Conservation (phyloP, 2,113 vertebrate species). For the Struthidea cinerea region DNA sequence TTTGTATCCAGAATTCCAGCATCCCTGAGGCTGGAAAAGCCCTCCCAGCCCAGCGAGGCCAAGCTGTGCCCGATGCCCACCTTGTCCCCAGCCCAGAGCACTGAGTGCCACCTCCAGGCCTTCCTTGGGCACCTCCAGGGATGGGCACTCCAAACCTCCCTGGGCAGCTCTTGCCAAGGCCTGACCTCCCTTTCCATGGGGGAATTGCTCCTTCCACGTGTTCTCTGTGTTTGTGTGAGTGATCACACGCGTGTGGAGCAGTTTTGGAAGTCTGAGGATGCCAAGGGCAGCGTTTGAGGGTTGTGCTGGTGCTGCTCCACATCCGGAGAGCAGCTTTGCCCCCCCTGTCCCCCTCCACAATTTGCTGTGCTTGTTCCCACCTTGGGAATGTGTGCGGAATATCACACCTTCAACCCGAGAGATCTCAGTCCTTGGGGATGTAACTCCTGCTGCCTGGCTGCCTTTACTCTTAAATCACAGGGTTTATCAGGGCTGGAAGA, state of each 20-base stretch:
- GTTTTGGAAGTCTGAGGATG: not conserved
- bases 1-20: not conserved
- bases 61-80: not conserved
- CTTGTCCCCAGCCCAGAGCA: not conserved
- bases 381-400: not conserved
- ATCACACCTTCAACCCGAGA: not conserved
- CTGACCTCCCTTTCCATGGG: not conserved
- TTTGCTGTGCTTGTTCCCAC: not conserved
- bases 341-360: not conserved
- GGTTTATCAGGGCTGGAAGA: not conserved
- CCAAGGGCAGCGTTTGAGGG: not conserved
- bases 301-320: not conserved
- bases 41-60: not conserved
- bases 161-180: not conserved
- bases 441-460: not conserved
- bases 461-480: not conserved
- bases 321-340: not conserved
- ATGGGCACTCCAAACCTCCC: not conserved
- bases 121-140: not conserved
- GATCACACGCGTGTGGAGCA: fast-evolving
- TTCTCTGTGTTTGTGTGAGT: fast-evolving
- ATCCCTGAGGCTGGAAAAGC: not conserved
- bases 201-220: not conserved
- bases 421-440: not conserved
- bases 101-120: not conserved